Evolutionary conservation across 2,113 vertebrate genomes (phyloP).

Genomic region (Tetraodon nigroviridis): DNA sequence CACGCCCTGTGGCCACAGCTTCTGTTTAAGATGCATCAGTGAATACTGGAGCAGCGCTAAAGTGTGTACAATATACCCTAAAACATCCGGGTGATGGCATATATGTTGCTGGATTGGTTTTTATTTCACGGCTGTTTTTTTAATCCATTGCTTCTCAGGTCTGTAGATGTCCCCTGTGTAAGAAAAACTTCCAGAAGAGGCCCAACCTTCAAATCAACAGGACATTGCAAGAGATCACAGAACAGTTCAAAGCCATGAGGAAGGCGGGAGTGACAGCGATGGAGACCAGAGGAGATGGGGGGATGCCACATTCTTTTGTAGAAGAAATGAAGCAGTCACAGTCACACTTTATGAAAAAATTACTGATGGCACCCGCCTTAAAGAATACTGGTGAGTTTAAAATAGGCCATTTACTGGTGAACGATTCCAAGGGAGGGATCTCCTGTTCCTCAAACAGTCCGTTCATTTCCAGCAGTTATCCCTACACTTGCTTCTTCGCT

Average conservation of each 20-base stretch:
- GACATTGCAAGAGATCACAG: conserved; percentile 71
- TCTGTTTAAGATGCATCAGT: conserved; percentile 67
- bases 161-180: conserved; percentile 73
- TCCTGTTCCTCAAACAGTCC: background rate
- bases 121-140: background rate
- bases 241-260: conserved; percentile 65
- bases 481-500: conserved; percentile 21
- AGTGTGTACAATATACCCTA: conserved; percentile 14
- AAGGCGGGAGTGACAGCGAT: conserved; percentile 1
- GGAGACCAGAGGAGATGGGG: background rate
- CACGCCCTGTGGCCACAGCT: conserved; percentile 70
- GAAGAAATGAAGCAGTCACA: conserved; percentile 46
- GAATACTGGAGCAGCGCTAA: conserved; percentile 56
- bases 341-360: background rate
- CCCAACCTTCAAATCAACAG: conserved; percentile 73
- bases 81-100: background rate
- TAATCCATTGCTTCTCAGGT: conserved; percentile 17
- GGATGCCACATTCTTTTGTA: conserved; percentile 13
- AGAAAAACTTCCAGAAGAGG: conserved; percentile 64
- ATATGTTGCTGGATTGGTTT: background rate
- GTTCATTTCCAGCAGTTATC: background rate
- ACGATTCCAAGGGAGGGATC: too few relatives aligned
- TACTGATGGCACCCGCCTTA: rapidly evolving
- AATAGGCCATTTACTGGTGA: too few relatives aligned
- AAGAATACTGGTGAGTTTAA: background rate